Evolutionary conservation across 2,113 vertebrate species (phyloP).

Genomic region (Sander vitreus): DNA sequence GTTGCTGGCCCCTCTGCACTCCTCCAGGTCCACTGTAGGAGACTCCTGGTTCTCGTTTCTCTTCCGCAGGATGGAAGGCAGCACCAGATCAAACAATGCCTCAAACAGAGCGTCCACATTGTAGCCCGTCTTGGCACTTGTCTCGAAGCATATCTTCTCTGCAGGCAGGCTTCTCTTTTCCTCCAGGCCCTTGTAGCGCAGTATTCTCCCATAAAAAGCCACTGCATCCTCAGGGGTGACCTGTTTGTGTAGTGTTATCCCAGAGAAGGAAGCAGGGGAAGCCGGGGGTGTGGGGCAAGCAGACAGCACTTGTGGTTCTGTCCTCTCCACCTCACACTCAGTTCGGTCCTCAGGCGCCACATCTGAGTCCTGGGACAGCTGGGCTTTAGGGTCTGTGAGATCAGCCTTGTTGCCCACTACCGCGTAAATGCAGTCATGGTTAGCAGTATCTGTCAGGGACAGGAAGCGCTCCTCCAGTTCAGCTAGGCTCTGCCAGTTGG

Average conservation of each 20-base stretch:
- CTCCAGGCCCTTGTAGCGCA: slow-evolving; percentile 92
- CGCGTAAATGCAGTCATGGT: slow-evolving; percentile 92
- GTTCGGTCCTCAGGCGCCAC: slow-evolving; percentile 7
- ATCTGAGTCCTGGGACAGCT: slow-evolving; percentile 32
- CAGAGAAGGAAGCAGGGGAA: slow-evolving; percentile 61
- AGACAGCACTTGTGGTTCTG: slow-evolving; percentile 39
- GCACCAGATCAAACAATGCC: slow-evolving; percentile 92
- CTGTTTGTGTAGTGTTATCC: slow-evolving; percentile 79
- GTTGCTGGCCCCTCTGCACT: slow-evolving; percentile 70
- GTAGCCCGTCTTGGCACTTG: slow-evolving; percentile 94
- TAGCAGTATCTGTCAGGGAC: slow-evolving; percentile 93
- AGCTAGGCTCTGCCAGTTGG: slow-evolving; percentile 90
- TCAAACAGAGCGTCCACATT: slow-evolving; percentile 95
- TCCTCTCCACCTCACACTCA: slow-evolving; percentile 31
- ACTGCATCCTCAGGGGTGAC: slow-evolving; percentile 88
- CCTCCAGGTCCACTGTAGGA: slow-evolving; percentile 89
- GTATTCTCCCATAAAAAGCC: slow-evolving; percentile 90
- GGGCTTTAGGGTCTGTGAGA: slow-evolving; percentile 83
- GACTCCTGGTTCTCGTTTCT: slow-evolving; percentile 81
- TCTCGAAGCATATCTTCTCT: slow-evolving; percentile 96
- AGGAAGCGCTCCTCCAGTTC: slow-evolving; percentile 97
- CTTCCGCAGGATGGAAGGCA: slow-evolving; percentile 89
- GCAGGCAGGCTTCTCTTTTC: slow-evolving; percentile 88
- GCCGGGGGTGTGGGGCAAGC: slow-evolving; percentile 64
- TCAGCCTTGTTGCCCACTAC: slow-evolving; percentile 97